Base-by-base conservation (phyloP, 53 echinoderm and acorn worm genomes). In the Paracentrotus lividus region DNA sequence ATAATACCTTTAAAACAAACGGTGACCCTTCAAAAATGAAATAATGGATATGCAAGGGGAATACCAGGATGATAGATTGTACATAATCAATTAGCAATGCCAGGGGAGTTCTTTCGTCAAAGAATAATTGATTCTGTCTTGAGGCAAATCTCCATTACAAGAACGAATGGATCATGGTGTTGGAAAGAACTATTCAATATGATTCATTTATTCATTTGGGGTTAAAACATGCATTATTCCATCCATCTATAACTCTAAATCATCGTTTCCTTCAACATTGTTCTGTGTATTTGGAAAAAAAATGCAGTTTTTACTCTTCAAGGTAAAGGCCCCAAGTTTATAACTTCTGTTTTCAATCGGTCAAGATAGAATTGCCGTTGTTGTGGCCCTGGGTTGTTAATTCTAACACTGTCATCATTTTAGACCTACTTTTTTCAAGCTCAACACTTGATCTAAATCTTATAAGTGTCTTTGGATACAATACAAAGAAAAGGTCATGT, bases 171-270 rank as follows among this genome's bases (percentile, higher is more conserved):
- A 81, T 81, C 81, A 81, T 38, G 8, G 44, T 7, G 3, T 40
- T 76, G 21, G 42, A 20, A 44, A n/a, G 24, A 45, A 47, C 81
- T 26, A 81, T 47, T n/a, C 8, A 32, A n/a, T 36, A 81, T 81
- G 47, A 81, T 81, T 44, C 81, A 81, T 44, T 81, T 12, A 47
- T 81, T 47, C 47, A 40, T 72, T 27, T 49, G 47, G 49, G 47
- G 47, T 81, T 45, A 47, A 45, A 10, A 45, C 81, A 81, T 81
- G 24, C 2, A 81, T 81, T 40, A 72, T 66, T 8, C 16, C 43
- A 77, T 77, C 42, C 42, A 40, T n/a, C 40, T 77, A 3, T 77
- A 77, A 42, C 42, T 42, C 77, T 77, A 77, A 77, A 77, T 18
- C 16, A 18, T 20, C 42, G 42, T 77, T 77, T 77, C 77, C 77